phyloP scores from a whole-genome alignment of 2,797 vertebrate species.

The Anabas testudineus region DNA sequence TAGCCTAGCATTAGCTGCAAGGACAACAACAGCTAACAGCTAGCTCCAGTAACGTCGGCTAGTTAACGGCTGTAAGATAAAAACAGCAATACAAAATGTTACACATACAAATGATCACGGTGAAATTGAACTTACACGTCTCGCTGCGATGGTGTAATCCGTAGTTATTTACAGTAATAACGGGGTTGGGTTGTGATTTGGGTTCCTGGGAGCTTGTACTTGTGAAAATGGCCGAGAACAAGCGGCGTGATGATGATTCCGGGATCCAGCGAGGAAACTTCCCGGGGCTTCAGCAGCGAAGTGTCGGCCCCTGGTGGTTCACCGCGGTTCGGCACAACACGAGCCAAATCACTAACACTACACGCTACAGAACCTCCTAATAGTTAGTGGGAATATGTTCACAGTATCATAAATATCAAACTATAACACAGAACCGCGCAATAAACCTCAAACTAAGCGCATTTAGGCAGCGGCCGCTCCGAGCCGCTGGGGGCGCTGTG shows the following conservation, averaged over 20 bases:
- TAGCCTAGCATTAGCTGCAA: conserved; percentile 62
- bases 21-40: conserved; percentile 61
- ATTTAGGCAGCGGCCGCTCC: conserved; percentile 6
- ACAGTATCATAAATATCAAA: not conserved
- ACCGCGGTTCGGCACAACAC: not conserved
- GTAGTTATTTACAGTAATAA: conserved; percentile 34
- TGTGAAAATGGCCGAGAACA: conserved; percentile 61
- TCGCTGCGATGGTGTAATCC: conserved; percentile 27
- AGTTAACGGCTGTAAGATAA: not conserved
- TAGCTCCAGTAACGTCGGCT: not conserved
- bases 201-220: conserved; percentile 57
- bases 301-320: conserved; percentile 40
- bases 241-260: conserved; percentile 70
- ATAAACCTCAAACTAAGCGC: not conserved
- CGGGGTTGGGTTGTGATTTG: conserved; percentile 59
- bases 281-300: not conserved
- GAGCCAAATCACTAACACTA: fast-evolving
- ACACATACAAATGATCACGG: not conserved
- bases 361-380: fast-evolving
- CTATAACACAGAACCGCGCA: not conserved
- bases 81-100: not conserved
- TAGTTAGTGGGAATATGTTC: fast-evolving
- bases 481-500: conserved; percentile 51
- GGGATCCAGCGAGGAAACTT: conserved; percentile 44
- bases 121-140: conserved; percentile 72